Evolutionary conservation across 2,113 vertebrate species (phyloP).

Genomic region (Asarcornis scutulata): DNA sequence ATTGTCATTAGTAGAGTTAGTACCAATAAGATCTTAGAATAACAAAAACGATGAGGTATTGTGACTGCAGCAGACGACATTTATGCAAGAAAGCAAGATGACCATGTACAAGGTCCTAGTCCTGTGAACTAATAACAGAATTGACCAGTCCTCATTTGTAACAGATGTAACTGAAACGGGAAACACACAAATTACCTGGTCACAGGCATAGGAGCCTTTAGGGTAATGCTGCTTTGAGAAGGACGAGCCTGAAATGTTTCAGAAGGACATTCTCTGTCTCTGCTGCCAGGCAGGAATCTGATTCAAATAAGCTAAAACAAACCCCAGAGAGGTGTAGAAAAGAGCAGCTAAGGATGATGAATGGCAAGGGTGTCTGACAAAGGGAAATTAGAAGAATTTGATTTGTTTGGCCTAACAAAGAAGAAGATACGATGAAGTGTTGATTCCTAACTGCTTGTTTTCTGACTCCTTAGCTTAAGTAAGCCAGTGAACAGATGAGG

Average conservation of each 20-base stretch:
- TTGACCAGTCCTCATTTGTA: neutral
- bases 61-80: neutral
- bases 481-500: neutral
- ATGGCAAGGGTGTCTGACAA: neutral
- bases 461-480: neutral
- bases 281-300: neutral
- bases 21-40: neutral
- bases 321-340: neutral
- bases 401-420: neutral
- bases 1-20: neutral
- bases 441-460: neutral
- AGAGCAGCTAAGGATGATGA: neutral
- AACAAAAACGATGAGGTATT: neutral
- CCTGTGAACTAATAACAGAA: neutral
- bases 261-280: neutral
- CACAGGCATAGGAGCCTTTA: accelerated
- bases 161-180: neutral
- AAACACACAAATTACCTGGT: neutral
- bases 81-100: neutral
- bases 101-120: neutral
- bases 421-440: neutral
- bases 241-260: neutral
- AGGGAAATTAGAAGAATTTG: neutral
- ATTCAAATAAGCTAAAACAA: neutral
- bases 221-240: neutral